phyloP scores from a whole-genome alignment of 2,888 invertebrate species.

The Catocala fraxini region DNA sequence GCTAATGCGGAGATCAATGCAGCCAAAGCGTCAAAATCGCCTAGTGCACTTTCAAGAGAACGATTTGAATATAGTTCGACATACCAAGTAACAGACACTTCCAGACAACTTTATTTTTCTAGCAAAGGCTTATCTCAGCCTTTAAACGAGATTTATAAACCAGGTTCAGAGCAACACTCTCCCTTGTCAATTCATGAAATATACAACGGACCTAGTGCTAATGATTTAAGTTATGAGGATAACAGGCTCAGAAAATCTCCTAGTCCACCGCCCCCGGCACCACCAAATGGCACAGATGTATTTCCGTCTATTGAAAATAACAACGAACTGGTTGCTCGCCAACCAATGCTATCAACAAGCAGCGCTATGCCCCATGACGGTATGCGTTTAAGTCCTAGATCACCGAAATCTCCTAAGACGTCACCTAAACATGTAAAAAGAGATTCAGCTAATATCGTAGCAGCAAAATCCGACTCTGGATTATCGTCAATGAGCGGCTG shows the following conservation, averaged over 20 bases:
- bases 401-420: constrained; percentile 91
- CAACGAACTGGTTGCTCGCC: constrained; percentile 64
- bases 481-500: constrained; percentile 95
- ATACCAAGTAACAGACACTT: constrained; percentile 78
- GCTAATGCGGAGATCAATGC: constrained; percentile 89
- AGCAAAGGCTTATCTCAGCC: constrained; percentile 73
- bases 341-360: constrained; percentile 72
- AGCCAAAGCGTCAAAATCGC: constrained; percentile 83
- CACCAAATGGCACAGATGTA: constrained; percentile 88
- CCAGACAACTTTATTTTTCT: constrained; percentile 75
- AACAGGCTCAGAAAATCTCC: constrained; percentile 86
- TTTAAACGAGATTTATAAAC: constrained; percentile 85
- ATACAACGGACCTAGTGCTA: constrained; percentile 86
- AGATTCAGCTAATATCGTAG: constrained; percentile 88
- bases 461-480: constrained; percentile 95
- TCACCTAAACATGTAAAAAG: constrained; percentile 91
- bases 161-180: constrained; percentile 86
- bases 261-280: constrained; percentile 94
- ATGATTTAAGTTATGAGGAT: constrained; percentile 83
- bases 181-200: constrained; percentile 89
- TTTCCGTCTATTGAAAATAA: constrained; percentile 82
- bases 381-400: constrained; percentile 89
- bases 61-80: constrained; percentile 87
- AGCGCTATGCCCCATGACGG: constrained; percentile 71
- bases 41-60: constrained; percentile 86